A percentile compares a stretch with the other conserved stretches of the same genome.
These are phyloP conservation scores for Trichogramma dendrolimi DNA, from an alignment of 2,888 invertebrate genomes.

Conservation along the genomic window DNA sequence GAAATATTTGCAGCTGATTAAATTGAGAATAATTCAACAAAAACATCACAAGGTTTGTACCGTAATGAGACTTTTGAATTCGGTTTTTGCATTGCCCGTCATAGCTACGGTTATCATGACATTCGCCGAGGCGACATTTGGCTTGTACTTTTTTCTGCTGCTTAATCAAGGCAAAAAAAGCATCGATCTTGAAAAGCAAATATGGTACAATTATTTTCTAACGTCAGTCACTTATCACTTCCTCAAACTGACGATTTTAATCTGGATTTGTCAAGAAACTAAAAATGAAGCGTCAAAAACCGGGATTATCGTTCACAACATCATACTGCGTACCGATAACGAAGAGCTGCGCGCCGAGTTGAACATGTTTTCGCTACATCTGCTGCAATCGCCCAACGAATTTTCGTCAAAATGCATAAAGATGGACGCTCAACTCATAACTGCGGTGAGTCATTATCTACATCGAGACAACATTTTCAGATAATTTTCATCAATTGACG, in stretches of 20 bases:
- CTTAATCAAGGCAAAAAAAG: constrained; percentile 25
- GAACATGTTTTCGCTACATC: constrained; percentile 39
- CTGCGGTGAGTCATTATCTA: constrained; percentile 31
- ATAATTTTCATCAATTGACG: background rate
- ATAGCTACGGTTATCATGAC: constrained; percentile 37
- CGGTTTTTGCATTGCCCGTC: constrained; percentile 35
- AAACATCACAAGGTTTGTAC: constrained; percentile 38
- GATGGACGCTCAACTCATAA: constrained; percentile 37
- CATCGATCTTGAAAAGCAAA: constrained; percentile 35
- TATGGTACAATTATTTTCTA: constrained; percentile 39
- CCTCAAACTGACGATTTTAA: constrained; percentile 33
- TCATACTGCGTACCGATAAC: constrained; percentile 34
- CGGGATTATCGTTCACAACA: constrained; percentile 37
- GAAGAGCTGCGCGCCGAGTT: constrained; percentile 38
- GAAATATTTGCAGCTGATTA: constrained; percentile 34
- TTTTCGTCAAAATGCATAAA: constrained; percentile 37
- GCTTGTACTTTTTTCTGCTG: constrained; percentile 40
- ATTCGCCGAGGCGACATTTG: constrained; percentile 41
- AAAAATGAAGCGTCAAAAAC: constrained; percentile 36
- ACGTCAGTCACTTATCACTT: constrained; percentile 38
- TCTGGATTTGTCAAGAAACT: constrained; percentile 39
- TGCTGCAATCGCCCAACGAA: constrained; percentile 38
- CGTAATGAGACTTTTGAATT: constrained; percentile 34
- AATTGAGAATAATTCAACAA: constrained; percentile 36
- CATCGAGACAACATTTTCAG: background rate